A percentile compares a stretch with the other conserved stretches of the same genome.
These are phyloP conservation scores for Beris morrisii DNA, from an alignment of 2,888 invertebrate species.

Conservation along the genomic window DNA sequence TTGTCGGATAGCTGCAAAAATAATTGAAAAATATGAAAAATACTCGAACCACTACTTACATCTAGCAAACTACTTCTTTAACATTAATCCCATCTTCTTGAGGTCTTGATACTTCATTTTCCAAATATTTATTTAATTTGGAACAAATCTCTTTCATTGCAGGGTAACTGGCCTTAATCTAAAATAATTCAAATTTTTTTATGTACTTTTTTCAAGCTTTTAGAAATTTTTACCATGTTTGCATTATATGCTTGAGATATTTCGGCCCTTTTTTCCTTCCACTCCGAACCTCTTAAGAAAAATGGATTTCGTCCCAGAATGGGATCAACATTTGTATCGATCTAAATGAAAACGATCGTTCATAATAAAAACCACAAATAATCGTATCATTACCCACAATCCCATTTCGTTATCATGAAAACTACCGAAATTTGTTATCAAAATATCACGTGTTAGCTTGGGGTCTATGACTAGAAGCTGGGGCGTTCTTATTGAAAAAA, in stretches of 20 bases:
- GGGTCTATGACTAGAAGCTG: constrained; percentile 46
- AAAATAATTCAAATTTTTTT: constrained; percentile 19
- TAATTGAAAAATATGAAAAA: neutral
- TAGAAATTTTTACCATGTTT: constrained; percentile 52
- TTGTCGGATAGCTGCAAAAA: constrained; percentile 46
- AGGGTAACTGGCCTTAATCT: constrained; percentile 58
- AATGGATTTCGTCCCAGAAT: constrained; percentile 59
- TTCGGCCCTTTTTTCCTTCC: constrained; percentile 58
- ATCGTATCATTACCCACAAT: neutral
- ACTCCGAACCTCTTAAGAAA: constrained; percentile 55
- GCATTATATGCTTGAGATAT: constrained; percentile 59
- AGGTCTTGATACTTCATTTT: constrained; percentile 44
- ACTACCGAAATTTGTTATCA: constrained; percentile 48
- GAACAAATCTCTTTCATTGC: constrained; percentile 56
- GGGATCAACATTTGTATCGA: constrained; percentile 56
- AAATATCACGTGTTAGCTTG: constrained; percentile 46
- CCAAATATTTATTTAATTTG: constrained; percentile 54
- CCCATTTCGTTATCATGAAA: constrained; percentile 43
- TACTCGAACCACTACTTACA: too few species aligned
- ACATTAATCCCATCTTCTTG: constrained; percentile 52
- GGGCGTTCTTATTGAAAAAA: constrained; percentile 45
- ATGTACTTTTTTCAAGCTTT: neutral
- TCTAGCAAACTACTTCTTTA: constrained; percentile 49
- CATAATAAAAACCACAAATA: neutral
- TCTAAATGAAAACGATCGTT: constrained; percentile 34